phyloP scores from a whole-genome alignment of 2,888 invertebrate species.

The Strigamia maritima region DNA sequence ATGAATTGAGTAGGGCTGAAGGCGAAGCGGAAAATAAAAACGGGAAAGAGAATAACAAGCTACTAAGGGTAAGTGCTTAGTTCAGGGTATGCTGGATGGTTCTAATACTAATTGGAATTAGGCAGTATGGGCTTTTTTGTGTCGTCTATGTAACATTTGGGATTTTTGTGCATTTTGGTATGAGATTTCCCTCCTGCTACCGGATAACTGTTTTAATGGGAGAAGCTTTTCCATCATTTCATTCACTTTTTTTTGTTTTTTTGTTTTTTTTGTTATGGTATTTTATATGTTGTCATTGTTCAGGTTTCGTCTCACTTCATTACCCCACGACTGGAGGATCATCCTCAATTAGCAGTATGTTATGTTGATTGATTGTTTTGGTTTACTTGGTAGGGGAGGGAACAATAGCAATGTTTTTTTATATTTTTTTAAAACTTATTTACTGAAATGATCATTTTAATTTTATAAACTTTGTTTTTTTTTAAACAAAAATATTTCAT shows the following conservation, averaged over 20 bases:
- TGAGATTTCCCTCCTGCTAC: constrained; percentile 16
- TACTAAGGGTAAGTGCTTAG: constrained; percentile 60
- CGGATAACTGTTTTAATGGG: not conserved
- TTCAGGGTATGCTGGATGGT: not conserved
- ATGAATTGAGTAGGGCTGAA: constrained; percentile 48
- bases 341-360: constrained; percentile 35
- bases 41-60: constrained; percentile 57
- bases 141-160: not conserved
- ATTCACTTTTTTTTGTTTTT: not conserved
- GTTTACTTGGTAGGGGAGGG: constrained; percentile 6
- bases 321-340: constrained; percentile 35
- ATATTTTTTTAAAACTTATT: not conserved
- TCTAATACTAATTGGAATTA: constrained; percentile 4
- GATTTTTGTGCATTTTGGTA: not conserved
- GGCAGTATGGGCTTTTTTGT: not conserved
- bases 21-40: constrained; percentile 46
- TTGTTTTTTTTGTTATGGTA: not conserved
- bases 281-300: constrained; percentile 29
- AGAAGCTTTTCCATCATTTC: not conserved
- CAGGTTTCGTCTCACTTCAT: constrained; percentile 23
- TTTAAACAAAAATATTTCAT: not conserved
- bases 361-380: constrained; percentile 7
- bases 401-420: not conserved
- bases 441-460: not conserved
- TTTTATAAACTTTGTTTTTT: not conserved